Evolutionary conservation across 2,888 invertebrate genomes (phyloP).

Genomic region (Chrysolina oricalcia): DNA sequence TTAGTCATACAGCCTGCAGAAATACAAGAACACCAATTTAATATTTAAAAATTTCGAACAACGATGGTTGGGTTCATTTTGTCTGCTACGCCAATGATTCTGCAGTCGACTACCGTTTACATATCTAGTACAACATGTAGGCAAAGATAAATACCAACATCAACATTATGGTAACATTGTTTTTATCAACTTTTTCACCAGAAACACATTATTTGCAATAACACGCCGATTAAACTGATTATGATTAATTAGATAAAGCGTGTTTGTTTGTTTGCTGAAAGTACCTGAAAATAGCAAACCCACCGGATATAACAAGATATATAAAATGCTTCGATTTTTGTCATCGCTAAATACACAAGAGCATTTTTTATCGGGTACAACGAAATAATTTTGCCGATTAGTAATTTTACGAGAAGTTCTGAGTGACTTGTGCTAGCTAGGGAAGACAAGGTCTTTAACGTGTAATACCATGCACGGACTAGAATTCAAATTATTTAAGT

Average conservation of each 20-base stretch:
- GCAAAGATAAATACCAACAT: slow-evolving; percentile 40
- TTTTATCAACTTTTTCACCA: slow-evolving; percentile 43
- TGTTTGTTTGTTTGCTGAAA: slow-evolving; percentile 3
- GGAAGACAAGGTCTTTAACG: no score
- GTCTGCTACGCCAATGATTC: slow-evolving; percentile 2
- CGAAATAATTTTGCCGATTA: no score
- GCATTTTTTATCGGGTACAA: no score
- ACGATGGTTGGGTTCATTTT: neutral
- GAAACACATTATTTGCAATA: slow-evolving; percentile 37
- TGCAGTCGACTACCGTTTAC: slow-evolving; percentile 38
- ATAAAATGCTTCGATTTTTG: no score
- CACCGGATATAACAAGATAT: neutral
- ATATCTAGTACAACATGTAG: slow-evolving; percentile 38
- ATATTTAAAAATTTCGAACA: no score
- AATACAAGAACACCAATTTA: no score
- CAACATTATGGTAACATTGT: slow-evolving; percentile 42
- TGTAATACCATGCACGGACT: no score
- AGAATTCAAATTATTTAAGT: no score
- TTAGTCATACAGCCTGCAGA: no score
- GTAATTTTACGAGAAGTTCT: no score
- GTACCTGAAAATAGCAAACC: neutral
- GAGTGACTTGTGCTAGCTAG: no score
- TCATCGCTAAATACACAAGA: no score
- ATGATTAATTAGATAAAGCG: slow-evolving; percentile 6
- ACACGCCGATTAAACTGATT: slow-evolving; percentile 28